Evolutionary conservation across 2,797 vertebrate species (phyloP).

Genomic region (Ibycter americanus): DNA sequence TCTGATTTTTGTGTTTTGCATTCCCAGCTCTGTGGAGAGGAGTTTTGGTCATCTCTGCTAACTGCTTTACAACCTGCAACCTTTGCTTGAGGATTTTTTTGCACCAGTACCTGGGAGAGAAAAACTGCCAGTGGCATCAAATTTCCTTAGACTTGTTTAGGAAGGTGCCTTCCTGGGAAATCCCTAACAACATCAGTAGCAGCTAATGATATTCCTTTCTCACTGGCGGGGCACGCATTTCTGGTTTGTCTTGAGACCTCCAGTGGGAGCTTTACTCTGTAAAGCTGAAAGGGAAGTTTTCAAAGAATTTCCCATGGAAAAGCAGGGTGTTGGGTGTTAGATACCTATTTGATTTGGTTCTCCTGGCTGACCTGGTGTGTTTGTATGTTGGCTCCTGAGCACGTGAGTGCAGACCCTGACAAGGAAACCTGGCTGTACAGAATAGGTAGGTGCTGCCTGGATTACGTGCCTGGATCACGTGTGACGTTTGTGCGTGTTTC

Average conservation of each 20-base stretch:
- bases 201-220: background rate
- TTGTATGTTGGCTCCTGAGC: background rate
- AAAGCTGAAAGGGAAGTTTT: background rate
- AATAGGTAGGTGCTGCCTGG: background rate
- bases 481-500: background rate
- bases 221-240: accelerated
- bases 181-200: background rate
- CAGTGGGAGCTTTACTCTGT: background rate
- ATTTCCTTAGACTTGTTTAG: background rate
- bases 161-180: background rate
- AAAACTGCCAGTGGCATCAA: background rate
- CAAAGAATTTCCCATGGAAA: background rate
- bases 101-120: background rate
- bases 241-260: background rate
- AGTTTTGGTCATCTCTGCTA: background rate
- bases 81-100: background rate
- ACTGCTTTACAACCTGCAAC: background rate
- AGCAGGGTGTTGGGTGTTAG: background rate
- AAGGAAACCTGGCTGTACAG: background rate
- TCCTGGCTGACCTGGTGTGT: background rate
- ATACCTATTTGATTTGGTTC: background rate
- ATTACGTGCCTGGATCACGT: accelerated
- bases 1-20: background rate
- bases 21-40: background rate
- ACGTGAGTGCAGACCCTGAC: background rate